A percentile compares a stretch with the other conserved stretches of the same genome.
Evolutionary conservation across 35 echinoderm and acorn worm genomes (phyloP).

Genomic region (Lytechinus variegatus): DNA sequence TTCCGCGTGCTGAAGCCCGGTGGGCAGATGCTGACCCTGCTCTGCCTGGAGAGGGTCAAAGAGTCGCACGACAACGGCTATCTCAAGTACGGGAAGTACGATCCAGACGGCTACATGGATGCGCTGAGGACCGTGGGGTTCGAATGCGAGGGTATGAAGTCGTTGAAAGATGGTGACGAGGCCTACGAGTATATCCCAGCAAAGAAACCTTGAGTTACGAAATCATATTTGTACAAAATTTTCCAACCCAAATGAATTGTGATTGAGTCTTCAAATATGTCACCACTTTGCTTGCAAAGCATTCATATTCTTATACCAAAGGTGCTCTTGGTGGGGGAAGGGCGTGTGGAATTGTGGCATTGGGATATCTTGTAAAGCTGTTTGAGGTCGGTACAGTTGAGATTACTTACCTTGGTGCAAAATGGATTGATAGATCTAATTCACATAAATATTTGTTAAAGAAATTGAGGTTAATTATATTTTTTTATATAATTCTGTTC

Average conservation of each 20-base stretch:
- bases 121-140: conserved; percentile 59
- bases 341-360: too few species aligned
- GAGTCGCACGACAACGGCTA: conserved; percentile 27
- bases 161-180: neutral
- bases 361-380: too few species aligned
- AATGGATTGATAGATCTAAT: too few species aligned
- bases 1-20: conserved; percentile 73
- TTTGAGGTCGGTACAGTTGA: too few species aligned
- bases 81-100: conserved; percentile 28
- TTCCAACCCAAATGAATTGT: neutral
- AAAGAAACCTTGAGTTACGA: neutral
- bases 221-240: neutral
- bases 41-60: conserved; percentile 27
- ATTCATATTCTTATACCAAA: too few species aligned
- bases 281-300: too few species aligned
- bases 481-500: too few species aligned
- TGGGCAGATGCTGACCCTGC: conserved; percentile 71
- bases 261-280: too few species aligned
- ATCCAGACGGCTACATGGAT: conserved; percentile 72
- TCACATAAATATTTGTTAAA: too few species aligned
- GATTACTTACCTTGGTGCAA: too few species aligned
- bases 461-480: too few species aligned
- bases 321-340: too few species aligned
- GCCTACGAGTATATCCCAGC: neutral
- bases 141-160: neutral